phyloP scores from a whole-genome alignment of 2,888 invertebrate genomes.

The Proisotoma minuta region DNA sequence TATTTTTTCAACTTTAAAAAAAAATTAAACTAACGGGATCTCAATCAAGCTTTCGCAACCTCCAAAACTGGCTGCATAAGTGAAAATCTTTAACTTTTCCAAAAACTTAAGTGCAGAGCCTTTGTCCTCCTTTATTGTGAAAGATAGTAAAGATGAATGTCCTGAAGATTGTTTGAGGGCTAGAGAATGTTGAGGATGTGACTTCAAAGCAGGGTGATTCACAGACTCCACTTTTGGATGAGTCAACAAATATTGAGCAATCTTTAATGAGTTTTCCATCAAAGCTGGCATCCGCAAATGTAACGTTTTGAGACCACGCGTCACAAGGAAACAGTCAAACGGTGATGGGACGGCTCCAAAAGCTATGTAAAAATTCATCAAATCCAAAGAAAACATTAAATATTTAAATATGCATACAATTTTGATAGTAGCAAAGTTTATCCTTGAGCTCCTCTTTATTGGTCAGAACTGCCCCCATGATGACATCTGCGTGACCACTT shows the following conservation, averaged over 20 bases:
- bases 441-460: conserved; percentile 67
- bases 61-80: conserved; percentile 56
- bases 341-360: conserved; percentile 92
- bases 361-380: conserved; percentile 59
- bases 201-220: conserved; percentile 67
- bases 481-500: conserved; percentile 95
- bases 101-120: conserved; percentile 52
- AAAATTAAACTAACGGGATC: conserved; percentile 51
- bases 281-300: conserved; percentile 87
- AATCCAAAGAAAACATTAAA: conserved; percentile 33
- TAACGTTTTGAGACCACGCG: conserved; percentile 88
- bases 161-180: conserved; percentile 53
- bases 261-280: conserved; percentile 67
- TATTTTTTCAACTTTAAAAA: background rate
- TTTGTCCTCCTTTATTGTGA: conserved; percentile 55
- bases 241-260: conserved; percentile 74
- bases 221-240: conserved; percentile 78
- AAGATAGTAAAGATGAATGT: conserved; percentile 57
- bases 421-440: conserved; percentile 76
- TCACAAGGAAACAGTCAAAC: conserved; percentile 90
- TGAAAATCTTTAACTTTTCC: conserved; percentile 51
- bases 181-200: conserved; percentile 53
- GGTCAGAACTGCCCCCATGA: conserved; percentile 85
- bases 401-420: conserved; percentile 59
- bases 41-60: conserved; percentile 57